phyloP scores from a whole-genome alignment of 2,797 vertebrate genomes.

The Erethizon dorsatum region DNA sequence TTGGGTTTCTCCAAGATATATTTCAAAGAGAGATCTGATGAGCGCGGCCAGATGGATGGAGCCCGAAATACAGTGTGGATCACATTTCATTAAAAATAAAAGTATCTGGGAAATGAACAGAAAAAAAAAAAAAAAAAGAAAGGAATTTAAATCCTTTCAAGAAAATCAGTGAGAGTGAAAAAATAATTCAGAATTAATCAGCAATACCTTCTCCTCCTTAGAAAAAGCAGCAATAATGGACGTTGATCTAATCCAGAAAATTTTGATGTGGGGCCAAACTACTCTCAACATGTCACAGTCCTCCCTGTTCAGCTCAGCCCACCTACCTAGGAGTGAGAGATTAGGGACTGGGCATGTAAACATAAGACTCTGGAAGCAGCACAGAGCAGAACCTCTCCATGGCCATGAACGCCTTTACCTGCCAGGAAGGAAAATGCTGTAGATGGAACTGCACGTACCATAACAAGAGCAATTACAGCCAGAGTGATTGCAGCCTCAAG shows the following conservation, averaged over 20 bases:
- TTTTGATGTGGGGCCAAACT: not conserved
- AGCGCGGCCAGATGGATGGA: not conserved
- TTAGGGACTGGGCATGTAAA: not conserved
- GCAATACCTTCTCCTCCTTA: not conserved
- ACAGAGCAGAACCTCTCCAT: not conserved
- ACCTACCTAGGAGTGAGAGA: not conserved
- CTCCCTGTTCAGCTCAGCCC: not conserved
- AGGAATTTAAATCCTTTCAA: conserved; percentile 40
- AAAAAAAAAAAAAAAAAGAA: not conserved
- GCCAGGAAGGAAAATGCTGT: conserved; percentile 32
- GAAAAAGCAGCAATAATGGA: conserved; percentile 7
- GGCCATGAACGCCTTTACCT: not conserved
- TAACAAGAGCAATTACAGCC: conserved; percentile 70
- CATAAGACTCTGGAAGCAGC: not conserved
- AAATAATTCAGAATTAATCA: conserved; percentile 21
- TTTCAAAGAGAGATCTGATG: conserved; percentile 11
- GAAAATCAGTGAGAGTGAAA: conserved; percentile 17
- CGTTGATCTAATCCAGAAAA: not conserved
- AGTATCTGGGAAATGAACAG: not conserved
- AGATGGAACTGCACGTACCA: not conserved
- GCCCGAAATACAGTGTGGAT: not conserved
- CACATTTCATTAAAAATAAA: conserved; percentile 53
- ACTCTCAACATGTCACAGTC: not conserved
- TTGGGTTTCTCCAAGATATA: not conserved
- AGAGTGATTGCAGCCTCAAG: conserved; percentile 21